Percentiles rank a stretch among this genome's conserved stretches.
phyloP scores from a whole-genome alignment of 2,888 invertebrate species.

The Pyrgus malvae region DNA sequence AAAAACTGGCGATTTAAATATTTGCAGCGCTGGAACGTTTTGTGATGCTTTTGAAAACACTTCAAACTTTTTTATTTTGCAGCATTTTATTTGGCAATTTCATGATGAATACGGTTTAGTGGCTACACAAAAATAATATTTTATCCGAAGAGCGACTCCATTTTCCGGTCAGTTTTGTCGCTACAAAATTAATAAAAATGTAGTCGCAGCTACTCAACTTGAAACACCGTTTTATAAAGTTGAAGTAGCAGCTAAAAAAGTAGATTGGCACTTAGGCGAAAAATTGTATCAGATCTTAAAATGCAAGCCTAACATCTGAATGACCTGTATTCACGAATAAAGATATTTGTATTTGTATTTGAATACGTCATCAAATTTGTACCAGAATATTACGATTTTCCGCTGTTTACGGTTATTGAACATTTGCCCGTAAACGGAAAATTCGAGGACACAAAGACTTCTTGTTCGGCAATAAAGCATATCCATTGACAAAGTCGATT shows the following conservation, averaged over 20 bases:
- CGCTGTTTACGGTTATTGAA: neutral
- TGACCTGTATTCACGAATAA: no score
- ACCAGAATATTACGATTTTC: no score
- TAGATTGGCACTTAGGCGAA: no score
- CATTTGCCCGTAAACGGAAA: conserved; percentile 2
- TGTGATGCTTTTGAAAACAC: conserved; percentile 13
- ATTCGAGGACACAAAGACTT: conserved; percentile 5
- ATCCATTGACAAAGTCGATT: conserved; percentile 16
- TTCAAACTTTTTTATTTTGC: conserved; percentile 17
- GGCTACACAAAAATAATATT: conserved; percentile 19
- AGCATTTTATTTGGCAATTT: conserved; percentile 21
- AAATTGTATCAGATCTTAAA: no score
- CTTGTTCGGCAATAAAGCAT: conserved; percentile 1
- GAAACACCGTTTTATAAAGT: no score
- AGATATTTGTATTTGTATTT: no score
- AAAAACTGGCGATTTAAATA: conserved; percentile 12
- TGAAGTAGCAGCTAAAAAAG: no score
- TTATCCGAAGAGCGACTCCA: conserved; percentile 13
- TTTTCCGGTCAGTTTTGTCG: conserved; percentile 4
- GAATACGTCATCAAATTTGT: no score
- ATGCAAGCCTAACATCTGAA: no score
- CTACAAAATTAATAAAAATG: conserved; percentile 7
- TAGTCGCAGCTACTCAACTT: neutral
- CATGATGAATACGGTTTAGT: conserved; percentile 23
- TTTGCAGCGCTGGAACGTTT: conserved; percentile 13